A percentile compares a stretch with the other conserved stretches of the same genome.
Conservation (phyloP, 2,113 vertebrate species). For the Grammomys dolichurus region DNA sequence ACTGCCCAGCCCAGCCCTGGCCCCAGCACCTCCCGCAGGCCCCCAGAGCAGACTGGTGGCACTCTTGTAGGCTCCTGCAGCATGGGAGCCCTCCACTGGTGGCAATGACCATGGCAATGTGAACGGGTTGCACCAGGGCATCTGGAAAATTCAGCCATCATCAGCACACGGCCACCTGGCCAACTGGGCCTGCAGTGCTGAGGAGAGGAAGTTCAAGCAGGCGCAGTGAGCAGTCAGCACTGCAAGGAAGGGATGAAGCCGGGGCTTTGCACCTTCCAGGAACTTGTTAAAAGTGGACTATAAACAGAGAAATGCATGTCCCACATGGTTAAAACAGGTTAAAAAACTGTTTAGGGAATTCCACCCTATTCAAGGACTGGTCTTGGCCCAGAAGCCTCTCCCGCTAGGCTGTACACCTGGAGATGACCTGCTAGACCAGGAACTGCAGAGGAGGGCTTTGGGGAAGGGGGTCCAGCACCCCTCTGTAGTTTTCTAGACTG, state of each 20-base stretch:
- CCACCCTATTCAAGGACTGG: neutral
- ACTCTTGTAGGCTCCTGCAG: rapidly evolving
- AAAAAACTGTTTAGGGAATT: neutral
- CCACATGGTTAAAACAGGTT: neutral
- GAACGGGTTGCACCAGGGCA: rapidly evolving
- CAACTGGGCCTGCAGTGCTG: rapidly evolving
- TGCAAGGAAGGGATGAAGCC: neutral
- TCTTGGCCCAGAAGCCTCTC: too few relatives aligned
- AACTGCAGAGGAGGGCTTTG: too few relatives aligned
- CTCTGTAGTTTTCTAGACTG: neutral
- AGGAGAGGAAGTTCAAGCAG: too few relatives aligned
- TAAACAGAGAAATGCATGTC: neutral
- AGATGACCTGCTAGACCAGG: neutral
- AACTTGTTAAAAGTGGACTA: neutral
- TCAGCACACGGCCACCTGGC: rapidly evolving
- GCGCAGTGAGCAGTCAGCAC: neutral
- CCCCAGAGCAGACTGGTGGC: neutral
- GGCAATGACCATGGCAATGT: neutral
- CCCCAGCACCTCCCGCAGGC: neutral
- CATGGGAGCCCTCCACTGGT: neutral
- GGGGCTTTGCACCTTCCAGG: neutral
- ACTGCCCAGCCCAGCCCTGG: neutral
- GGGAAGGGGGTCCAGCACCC: neutral
- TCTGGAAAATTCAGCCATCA: neutral
- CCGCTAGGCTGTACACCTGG: neutral